A percentile compares a stretch with the other conserved stretches of the same genome.
These are phyloP conservation scores for Leucania comma DNA, from an alignment of 2,888 invertebrate genomes.

Conservation along the genomic window DNA sequence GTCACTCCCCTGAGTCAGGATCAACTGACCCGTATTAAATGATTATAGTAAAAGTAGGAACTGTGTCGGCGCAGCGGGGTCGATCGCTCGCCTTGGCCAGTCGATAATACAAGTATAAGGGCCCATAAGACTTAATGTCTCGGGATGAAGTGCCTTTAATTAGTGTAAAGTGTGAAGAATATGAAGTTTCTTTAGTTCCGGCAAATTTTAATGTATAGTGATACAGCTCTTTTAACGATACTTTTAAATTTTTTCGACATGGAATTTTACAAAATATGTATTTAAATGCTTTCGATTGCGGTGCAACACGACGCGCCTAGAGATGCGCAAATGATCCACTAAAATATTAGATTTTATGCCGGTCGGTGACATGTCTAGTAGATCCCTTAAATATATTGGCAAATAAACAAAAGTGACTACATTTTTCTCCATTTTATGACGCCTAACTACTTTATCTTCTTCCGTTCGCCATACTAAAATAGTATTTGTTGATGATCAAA, in stretches of 20 bases:
- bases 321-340: no score
- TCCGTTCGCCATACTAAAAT: no score
- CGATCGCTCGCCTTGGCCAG: conserved; percentile 46
- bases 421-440: no score
- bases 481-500: background rate
- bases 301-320: no score
- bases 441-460: background rate
- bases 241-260: no score
- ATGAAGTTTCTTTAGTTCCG: conserved; percentile 57
- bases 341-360: no score
- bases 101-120: conserved; percentile 9
- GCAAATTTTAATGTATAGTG: background rate
- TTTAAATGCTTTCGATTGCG: no score
- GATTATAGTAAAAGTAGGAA: conserved; percentile 55
- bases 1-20: conserved; percentile 8
- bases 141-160: conserved; percentile 49
- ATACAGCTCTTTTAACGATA: background rate
- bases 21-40: conserved; percentile 29
- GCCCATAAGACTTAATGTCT: conserved; percentile 18
- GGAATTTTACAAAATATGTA: background rate
- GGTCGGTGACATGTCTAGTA: no score
- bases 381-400: no score
- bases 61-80: conserved; percentile 31
- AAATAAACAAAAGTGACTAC: background rate
- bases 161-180: conserved; percentile 10